Evolutionary conservation across 2,113 vertebrate genomes (phyloP).

Genomic region (Haliaeetus leucogaster): DNA sequence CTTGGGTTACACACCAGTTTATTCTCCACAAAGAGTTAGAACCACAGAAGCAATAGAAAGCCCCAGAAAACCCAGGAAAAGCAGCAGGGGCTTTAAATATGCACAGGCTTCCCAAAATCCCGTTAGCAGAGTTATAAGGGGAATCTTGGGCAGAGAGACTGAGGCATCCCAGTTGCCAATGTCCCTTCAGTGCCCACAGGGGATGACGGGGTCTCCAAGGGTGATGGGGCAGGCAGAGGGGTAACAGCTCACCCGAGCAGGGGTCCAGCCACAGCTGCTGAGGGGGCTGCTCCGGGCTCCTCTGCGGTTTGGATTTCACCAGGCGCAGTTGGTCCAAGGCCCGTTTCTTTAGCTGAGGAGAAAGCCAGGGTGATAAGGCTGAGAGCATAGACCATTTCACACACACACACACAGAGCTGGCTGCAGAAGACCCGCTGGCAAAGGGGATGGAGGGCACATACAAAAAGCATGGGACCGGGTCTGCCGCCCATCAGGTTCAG

Average conservation of each 20-base stretch:
- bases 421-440: not conserved
- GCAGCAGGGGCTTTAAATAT: not conserved
- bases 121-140: not conserved
- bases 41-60: not conserved
- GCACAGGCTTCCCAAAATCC: not conserved
- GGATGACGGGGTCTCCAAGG: not conserved
- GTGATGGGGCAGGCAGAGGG: not conserved
- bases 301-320: constrained; percentile 64
- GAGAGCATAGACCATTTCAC: not conserved
- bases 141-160: not conserved
- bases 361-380: not conserved
- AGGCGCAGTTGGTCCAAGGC: constrained; percentile 70
- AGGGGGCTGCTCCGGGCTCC: not conserved
- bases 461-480: not conserved
- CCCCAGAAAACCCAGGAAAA: not conserved
- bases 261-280: constrained; percentile 55
- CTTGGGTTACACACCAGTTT: not conserved
- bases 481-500: not conserved
- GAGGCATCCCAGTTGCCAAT: not conserved
- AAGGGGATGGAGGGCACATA: not conserved
- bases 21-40: not conserved
- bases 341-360: constrained; percentile 72
- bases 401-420: not conserved
- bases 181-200: not conserved
- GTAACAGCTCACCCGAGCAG: constrained; percentile 61